Percentiles rank a stretch among this genome's conserved stretches.
Conservation (phyloP, 1,140 invertebrate species). For the Diachasmimorpha longicaudata region DNA sequence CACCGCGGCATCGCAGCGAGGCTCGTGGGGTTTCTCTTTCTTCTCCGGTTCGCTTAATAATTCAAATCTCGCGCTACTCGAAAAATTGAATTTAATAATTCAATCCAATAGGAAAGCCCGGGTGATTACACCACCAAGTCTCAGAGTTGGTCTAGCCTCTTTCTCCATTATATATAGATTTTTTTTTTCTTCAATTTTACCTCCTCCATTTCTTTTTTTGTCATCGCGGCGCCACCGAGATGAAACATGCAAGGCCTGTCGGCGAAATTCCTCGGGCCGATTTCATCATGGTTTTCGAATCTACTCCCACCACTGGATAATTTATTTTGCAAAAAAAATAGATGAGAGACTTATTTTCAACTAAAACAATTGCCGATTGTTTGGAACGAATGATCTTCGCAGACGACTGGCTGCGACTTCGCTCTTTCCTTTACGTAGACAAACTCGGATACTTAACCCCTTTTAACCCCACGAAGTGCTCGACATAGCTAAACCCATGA, state of each 20-base stretch:
- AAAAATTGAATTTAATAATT: conserved; percentile 66
- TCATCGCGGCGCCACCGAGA: background rate
- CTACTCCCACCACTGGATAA: no score
- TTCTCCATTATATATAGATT: background rate
- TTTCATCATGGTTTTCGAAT: no score
- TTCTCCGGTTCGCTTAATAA: conserved; percentile 51
- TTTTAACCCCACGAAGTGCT: conserved; percentile 23
- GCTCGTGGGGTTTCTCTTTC: conserved; percentile 1
- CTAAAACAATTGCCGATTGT: background rate
- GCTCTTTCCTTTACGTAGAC: background rate
- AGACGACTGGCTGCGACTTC: background rate
- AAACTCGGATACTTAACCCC: conserved; percentile 29
- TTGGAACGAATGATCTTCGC: background rate
- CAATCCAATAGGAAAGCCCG: conserved; percentile 58
- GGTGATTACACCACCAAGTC: conserved; percentile 45
- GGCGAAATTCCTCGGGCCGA: background rate
- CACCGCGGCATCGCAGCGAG: background rate
- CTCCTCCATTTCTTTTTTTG: background rate
- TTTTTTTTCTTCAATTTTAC: background rate
- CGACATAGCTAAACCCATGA: background rate
- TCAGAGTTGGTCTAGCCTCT: conserved; percentile 29
- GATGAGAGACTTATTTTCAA: background rate
- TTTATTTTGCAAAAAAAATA: no score
- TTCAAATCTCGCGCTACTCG: conserved; percentile 62
- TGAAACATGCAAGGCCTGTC: background rate